Evolutionary conservation across 1,140 invertebrate species (phyloP).

Genomic region (Hetaerina americana): DNA sequence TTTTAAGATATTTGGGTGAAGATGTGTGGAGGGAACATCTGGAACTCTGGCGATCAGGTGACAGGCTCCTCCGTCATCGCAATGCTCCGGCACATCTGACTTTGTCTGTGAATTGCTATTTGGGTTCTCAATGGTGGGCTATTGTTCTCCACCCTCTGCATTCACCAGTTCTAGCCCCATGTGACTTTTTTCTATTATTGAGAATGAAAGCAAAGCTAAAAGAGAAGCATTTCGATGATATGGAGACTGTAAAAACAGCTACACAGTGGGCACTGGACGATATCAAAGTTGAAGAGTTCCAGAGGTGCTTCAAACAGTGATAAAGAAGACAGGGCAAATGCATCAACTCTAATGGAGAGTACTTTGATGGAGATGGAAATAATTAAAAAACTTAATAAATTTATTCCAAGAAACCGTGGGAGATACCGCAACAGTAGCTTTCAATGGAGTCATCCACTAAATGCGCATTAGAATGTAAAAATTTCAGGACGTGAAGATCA

Average conservation of each 20-base stretch:
- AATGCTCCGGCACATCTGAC: slow-evolving; percentile 4
- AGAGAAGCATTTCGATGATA: slow-evolving; percentile 11
- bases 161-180: slow-evolving; percentile 8
- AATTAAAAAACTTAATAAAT: no score
- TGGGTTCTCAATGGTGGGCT: slow-evolving; percentile 9
- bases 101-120: slow-evolving; percentile 1
- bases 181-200: slow-evolving; percentile 8
- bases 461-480: no score
- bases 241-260: slow-evolving; percentile 8
- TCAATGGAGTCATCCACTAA: no score
- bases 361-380: slow-evolving; percentile 1
- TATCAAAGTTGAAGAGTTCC: slow-evolving; percentile 8
- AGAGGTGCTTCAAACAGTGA: slow-evolving; percentile 7
- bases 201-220: slow-evolving; percentile 5
- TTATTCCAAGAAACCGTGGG: no score
- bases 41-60: slow-evolving; percentile 5
- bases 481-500: no score
- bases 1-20: background rate
- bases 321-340: slow-evolving; percentile 2
- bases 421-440: no score
- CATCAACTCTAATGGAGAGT: slow-evolving; percentile 8
- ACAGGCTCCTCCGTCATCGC: slow-evolving; percentile 3
- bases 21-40: background rate
- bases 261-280: slow-evolving; percentile 1
- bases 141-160: slow-evolving; percentile 1